Conservation (phyloP, 2,113 vertebrate species). For the Archocentrus centrarchus region DNA sequence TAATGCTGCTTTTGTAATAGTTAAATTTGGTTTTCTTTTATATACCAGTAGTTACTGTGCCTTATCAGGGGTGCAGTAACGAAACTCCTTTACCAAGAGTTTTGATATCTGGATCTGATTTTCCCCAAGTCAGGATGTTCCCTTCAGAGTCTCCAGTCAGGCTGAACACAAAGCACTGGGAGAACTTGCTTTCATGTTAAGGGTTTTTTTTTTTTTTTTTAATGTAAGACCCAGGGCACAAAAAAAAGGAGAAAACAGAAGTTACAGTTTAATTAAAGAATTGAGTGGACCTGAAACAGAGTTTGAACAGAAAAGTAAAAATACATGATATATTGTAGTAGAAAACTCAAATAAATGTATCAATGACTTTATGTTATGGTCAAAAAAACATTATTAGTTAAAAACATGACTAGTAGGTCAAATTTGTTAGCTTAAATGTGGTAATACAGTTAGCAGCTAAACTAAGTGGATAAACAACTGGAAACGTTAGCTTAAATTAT, state of each 20-base stretch:
- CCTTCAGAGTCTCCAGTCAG: slow-evolving; percentile 91
- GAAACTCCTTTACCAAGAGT: slow-evolving; percentile 85
- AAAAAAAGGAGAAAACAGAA: background rate
- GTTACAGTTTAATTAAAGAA: background rate
- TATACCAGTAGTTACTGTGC: background rate
- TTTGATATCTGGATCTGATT: slow-evolving; percentile 85
- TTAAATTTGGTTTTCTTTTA: background rate
- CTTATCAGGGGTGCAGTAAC: background rate
- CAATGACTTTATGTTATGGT: background rate
- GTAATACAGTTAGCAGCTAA: background rate
- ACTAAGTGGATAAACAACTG: background rate
- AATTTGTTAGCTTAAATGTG: background rate
- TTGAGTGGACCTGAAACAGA: too few species aligned
- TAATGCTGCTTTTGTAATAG: background rate
- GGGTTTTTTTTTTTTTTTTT: too few species aligned
- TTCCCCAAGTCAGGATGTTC: slow-evolving; percentile 92
- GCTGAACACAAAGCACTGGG: slow-evolving; percentile 92
- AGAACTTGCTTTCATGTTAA: slow-evolving; percentile 93
- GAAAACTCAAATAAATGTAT: too few species aligned
- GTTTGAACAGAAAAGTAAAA: too few species aligned
- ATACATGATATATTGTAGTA: too few species aligned
- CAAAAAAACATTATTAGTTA: background rate
- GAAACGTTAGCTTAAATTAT: background rate
- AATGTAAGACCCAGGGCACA: too few species aligned
- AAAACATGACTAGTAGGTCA: background rate